These are phyloP conservation scores for Phrynosoma platyrhinos DNA, from an alignment of 2,113 vertebrate species.

Conservation along the genomic window DNA sequence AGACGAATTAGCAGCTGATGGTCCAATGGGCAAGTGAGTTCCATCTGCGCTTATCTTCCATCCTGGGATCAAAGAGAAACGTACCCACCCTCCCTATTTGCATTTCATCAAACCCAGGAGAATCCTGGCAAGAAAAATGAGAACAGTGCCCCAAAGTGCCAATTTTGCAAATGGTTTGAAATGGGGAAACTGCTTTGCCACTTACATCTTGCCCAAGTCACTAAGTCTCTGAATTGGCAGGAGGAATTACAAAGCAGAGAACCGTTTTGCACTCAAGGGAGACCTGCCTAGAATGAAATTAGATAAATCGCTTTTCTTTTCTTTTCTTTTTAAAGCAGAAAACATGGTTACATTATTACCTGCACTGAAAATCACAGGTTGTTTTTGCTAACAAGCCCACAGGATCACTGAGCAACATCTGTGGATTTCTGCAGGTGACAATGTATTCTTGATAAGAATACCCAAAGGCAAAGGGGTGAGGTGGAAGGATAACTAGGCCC, in stretches of 20 bases:
- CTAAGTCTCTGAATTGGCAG: constrained; percentile 46
- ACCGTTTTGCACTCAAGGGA: constrained; percentile 39
- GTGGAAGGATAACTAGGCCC: neutral
- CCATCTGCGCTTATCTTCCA: neutral
- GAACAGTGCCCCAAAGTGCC: too few species aligned
- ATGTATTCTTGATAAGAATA: constrained; percentile 19
- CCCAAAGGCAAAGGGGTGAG: too few species aligned
- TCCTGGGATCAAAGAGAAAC: neutral
- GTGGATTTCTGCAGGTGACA: constrained; percentile 10
- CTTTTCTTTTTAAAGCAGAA: constrained; percentile 53
- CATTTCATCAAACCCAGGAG: too few species aligned
- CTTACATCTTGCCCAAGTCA: constrained; percentile 23
- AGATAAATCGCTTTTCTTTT: constrained; percentile 37
- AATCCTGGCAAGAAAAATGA: too few species aligned
- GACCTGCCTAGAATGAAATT: constrained; percentile 64
- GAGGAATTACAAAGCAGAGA: constrained; percentile 48
- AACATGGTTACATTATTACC: constrained; percentile 56
- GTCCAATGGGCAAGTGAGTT: too few species aligned
- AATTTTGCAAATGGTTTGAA: too few species aligned
- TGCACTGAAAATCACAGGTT: constrained; percentile 56
- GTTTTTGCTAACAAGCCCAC: constrained; percentile 32
- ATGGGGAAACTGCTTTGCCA: neutral
- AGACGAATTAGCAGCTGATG: too few species aligned
- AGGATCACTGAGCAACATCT: constrained; percentile 38
- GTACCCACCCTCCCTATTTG: too few species aligned